phyloP scores from a whole-genome alignment of 2,888 invertebrate genomes.

The Philopedon plagiatum region DNA sequence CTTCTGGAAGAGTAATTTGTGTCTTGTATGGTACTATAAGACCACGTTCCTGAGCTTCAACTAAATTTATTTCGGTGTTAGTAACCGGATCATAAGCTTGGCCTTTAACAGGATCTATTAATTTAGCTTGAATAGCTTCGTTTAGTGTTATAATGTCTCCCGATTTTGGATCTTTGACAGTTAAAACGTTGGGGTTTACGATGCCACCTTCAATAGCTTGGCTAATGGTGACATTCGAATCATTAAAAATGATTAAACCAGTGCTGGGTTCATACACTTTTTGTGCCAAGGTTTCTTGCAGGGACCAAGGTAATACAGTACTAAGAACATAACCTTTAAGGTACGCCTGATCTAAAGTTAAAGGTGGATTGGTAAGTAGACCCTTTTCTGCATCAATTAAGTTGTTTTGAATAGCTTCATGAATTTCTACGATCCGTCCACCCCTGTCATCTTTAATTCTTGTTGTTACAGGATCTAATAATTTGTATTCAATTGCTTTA shows the following conservation, averaged over 20 bases:
- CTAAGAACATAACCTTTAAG: slow-evolving; percentile 86
- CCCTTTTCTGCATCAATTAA: slow-evolving; percentile 81
- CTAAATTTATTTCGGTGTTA: slow-evolving; percentile 82
- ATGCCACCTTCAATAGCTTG: slow-evolving; percentile 82
- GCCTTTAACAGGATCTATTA: slow-evolving; percentile 86
- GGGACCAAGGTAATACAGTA: slow-evolving; percentile 84
- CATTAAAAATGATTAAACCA: slow-evolving; percentile 80
- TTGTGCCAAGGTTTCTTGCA: slow-evolving; percentile 87
- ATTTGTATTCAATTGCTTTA: slow-evolving; percentile 80
- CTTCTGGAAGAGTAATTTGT: slow-evolving; percentile 88
- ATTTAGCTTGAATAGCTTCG: slow-evolving; percentile 83
- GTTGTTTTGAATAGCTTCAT: slow-evolving; percentile 79
- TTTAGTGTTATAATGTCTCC: slow-evolving; percentile 85
- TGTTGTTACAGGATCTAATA: slow-evolving; percentile 80
- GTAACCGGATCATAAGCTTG: slow-evolving; percentile 82
- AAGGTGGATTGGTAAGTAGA: slow-evolving; percentile 77
- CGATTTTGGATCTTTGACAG: slow-evolving; percentile 84
- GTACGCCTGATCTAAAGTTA: slow-evolving; percentile 84
- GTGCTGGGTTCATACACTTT: slow-evolving; percentile 83
- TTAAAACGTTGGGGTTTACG: slow-evolving; percentile 83
- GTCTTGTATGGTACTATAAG: slow-evolving; percentile 86
- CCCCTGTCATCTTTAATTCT: slow-evolving; percentile 82
- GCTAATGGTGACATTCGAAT: slow-evolving; percentile 78
- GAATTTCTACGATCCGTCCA: slow-evolving; percentile 77
- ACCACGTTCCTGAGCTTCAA: slow-evolving; percentile 88